Base-by-base conservation (phyloP, 2,113 vertebrate genomes). In the Callipepla californica region DNA sequence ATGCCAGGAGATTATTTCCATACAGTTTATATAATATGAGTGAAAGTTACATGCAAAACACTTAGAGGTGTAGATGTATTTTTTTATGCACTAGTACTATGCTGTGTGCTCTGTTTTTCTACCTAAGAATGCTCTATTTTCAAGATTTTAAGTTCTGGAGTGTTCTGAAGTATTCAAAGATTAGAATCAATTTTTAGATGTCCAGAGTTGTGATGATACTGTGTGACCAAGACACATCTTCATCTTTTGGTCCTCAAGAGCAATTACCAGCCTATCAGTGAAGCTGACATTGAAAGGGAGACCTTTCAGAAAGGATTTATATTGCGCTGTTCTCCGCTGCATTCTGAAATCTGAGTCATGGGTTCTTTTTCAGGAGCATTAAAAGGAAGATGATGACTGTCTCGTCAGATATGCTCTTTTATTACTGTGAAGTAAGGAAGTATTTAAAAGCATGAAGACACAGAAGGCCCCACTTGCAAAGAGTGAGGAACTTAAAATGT, bases 1-100 rank as follows among this genome's bases (percentile, higher is more conserved):
- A 87, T 90, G 73, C 51, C 91, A 92, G 36, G 62, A 88, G 65
- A 89, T 86, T 90, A 89, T 94, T 95, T 96, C 66, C 90, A 86
- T 90, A 55, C 62, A 38, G 44, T 92, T 96, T 96, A 94, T 89
- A 76, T 92, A 93, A 89, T 48, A 88, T 16, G 83, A 92, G 44
- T 66, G 48, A 61, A 93, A 75, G 61, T 73, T 78, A 78, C 13
- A 80, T 34, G 11, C 20, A 61, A 72, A 87, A 87, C 32, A 30
- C 13, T 59, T 44, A 11, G 47, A 57, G 26, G 23, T 48, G 21
- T 23, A 16, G 16, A 16, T 17, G 14, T 48, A 26, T 30, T 17
- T 57, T 57, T 57, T 32, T 32, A 57, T 69, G 65, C 45, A 69
- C 4, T 63, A 68, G 5, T 67, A 58, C 55, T 57, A 63, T 17